phyloP scores from a whole-genome alignment of 2,888 invertebrate species.

The Thereva nobilitata region DNA sequence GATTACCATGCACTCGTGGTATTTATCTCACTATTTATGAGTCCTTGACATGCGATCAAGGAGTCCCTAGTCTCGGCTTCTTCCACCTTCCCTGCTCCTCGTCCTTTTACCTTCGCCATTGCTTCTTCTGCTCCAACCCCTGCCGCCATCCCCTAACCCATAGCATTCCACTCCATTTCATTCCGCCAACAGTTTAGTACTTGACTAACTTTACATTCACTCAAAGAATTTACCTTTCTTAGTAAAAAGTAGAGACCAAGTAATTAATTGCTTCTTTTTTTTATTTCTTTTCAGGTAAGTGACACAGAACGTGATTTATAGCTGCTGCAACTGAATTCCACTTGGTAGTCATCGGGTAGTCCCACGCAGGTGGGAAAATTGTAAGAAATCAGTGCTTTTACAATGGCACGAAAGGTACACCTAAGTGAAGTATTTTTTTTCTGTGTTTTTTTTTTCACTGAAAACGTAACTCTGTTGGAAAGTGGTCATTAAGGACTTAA shows the following conservation, averaged over 20 bases:
- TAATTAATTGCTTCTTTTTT: slow-evolving; percentile 15
- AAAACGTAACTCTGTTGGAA: too few species aligned
- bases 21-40: slow-evolving; percentile 40
- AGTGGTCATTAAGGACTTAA: neutral
- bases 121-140: too few species aligned
- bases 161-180: too few species aligned
- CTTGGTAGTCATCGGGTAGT: slow-evolving; percentile 13
- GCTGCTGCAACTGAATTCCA: slow-evolving; percentile 11
- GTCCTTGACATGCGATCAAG: slow-evolving; percentile 41
- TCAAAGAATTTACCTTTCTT: neutral
- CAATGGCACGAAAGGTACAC: too few species aligned
- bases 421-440: too few species aligned
- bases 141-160: too few species aligned
- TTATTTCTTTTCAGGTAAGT: slow-evolving; percentile 26
- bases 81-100: too few species aligned
- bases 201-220: neutral
- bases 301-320: slow-evolving; percentile 23
- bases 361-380: neutral
- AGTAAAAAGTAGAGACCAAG: too few species aligned
- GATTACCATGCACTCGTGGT: slow-evolving; percentile 31
- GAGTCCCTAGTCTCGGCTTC: too few species aligned
- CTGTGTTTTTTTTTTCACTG: too few species aligned
- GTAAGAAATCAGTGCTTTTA: slow-evolving; percentile 1
- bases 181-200: slow-evolving; percentile 9
- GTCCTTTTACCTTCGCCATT: too few species aligned